These are phyloP conservation scores for Perithous albicinctus DNA, from an alignment of 2,888 invertebrate genomes.

Conservation along the genomic window DNA sequence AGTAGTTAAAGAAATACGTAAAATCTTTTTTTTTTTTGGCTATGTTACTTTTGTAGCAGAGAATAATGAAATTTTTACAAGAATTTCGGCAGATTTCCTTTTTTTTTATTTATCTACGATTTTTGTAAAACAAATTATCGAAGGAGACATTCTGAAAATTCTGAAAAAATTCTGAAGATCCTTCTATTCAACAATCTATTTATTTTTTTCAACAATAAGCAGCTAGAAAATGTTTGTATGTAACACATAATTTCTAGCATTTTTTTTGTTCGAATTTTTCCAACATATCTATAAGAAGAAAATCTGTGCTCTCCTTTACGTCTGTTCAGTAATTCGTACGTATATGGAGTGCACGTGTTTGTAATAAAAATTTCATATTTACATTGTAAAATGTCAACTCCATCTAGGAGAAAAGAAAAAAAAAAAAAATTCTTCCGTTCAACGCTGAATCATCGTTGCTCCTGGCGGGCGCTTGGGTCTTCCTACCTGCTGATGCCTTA, in stretches of 20 bases:
- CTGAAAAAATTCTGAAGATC: too few species aligned
- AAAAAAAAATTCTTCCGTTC: slow-evolving; percentile 36
- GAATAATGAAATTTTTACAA: too few species aligned
- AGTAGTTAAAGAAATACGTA: too few species aligned
- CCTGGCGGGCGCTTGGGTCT: slow-evolving; percentile 51
- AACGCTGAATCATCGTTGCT: slow-evolving; percentile 79
- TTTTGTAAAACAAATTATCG: too few species aligned
- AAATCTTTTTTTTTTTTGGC: too few species aligned
- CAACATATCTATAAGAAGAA: background rate
- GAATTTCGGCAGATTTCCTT: too few species aligned
- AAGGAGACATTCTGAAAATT: too few species aligned
- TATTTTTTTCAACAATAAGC: too few species aligned
- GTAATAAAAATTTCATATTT: background rate
- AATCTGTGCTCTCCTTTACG: background rate
- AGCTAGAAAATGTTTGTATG: too few species aligned
- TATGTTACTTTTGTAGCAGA: background rate
- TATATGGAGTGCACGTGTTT: background rate
- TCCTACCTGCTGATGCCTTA: slow-evolving; percentile 83
- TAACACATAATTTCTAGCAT: too few species aligned
- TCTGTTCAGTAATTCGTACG: background rate
- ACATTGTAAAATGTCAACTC: slow-evolving; percentile 5
- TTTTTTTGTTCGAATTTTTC: background rate
- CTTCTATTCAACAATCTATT: too few species aligned
- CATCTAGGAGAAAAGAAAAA: slow-evolving; percentile 14
- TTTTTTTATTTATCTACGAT: too few species aligned